A percentile compares a stretch with the other conserved stretches of the same genome.
phyloP scores from a whole-genome alignment of 2,797 vertebrate genomes.

The Clarias fuscus region DNA sequence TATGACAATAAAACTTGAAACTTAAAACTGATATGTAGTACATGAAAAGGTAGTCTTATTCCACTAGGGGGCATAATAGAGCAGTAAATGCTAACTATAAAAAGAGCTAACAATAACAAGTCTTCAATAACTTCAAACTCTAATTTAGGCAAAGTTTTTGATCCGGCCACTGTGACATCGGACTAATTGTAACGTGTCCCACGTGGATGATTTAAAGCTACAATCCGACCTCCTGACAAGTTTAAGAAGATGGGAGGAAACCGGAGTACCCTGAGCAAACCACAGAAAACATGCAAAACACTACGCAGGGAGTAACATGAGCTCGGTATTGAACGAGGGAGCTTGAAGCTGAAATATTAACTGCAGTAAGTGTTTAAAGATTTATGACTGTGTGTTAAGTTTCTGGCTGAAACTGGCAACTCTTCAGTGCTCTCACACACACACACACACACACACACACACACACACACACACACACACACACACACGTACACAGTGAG shows the following conservation, averaged over 20 bases:
- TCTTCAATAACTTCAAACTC: neutral
- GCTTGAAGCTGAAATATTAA: neutral
- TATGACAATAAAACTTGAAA: no score
- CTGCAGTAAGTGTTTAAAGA: neutral
- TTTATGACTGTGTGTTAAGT: neutral
- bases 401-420: neutral
- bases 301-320: neutral
- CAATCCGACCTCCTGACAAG: neutral
- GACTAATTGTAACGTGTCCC: neutral
- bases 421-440: neutral
- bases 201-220: neutral
- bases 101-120: neutral
- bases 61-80: neutral
- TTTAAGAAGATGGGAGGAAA: neutral
- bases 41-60: neutral
- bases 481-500: neutral
- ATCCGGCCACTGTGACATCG: no score
- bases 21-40: neutral
- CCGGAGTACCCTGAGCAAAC: neutral
- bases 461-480: constrained; percentile 15
- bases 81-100: neutral
- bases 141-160: no score
- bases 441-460: constrained; percentile 8
- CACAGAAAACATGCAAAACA: neutral
- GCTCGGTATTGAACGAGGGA: neutral